Conservation (phyloP, 2,888 invertebrate species). For the Diplolepis rosae region DNA sequence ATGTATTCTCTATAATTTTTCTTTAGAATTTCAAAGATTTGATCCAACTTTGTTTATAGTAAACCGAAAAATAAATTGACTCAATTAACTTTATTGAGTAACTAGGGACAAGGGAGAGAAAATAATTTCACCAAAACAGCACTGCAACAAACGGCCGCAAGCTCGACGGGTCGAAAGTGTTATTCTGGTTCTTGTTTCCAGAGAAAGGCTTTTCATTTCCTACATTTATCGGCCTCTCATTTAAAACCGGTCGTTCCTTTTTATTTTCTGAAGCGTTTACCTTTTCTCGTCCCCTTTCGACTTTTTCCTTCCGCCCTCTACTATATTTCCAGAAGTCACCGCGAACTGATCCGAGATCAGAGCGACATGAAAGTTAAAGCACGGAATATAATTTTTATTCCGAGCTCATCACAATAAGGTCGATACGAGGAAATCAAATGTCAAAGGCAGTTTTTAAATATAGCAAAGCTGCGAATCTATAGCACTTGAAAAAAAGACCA, state of each 20-base stretch:
- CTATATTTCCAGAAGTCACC: background rate
- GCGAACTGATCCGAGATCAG: background rate
- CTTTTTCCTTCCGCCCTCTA: background rate
- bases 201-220: slow-evolving; percentile 57
- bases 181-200: slow-evolving; percentile 41
- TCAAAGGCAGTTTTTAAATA: background rate
- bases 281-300: slow-evolving; percentile 14
- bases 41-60: no score
- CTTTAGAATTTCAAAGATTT: no score
- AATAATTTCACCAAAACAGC: background rate
- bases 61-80: no score
- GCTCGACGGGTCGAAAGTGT: background rate
- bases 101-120: background rate
- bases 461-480: background rate
- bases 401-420: background rate
- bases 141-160: background rate
- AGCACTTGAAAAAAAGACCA: no score
- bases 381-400: slow-evolving; percentile 3
- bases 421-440: background rate
- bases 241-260: slow-evolving; percentile 55
- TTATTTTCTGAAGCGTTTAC: slow-evolving; percentile 52
- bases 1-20: no score
- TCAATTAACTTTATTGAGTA: background rate
- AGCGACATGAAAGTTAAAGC: background rate
- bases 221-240: slow-evolving; percentile 48